Evolutionary conservation across 2,113 vertebrate species (phyloP).

Genomic region (Chunga burmeisteri): DNA sequence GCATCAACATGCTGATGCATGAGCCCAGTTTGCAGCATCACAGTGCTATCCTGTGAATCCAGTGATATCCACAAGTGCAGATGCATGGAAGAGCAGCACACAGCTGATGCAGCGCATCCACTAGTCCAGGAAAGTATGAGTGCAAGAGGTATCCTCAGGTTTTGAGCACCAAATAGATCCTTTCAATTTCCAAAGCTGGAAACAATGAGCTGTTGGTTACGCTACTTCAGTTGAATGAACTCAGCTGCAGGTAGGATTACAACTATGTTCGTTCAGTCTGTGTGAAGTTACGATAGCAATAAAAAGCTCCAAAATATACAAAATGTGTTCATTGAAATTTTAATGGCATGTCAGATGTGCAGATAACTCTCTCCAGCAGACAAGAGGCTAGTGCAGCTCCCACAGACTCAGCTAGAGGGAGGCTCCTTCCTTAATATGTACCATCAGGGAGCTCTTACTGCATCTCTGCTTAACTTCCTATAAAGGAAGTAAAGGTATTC

Average conservation of each 20-base stretch:
- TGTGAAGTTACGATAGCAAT: not conserved
- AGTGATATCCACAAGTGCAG: not conserved
- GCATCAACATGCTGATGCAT: no score
- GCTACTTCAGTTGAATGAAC: not conserved
- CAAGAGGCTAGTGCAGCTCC: not conserved
- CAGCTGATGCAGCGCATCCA: not conserved
- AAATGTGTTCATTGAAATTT: not conserved
- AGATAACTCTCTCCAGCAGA: not conserved
- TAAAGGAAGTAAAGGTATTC: not conserved
- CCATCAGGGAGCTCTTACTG: not conserved
- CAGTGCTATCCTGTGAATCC: not conserved
- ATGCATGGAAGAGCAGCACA: not conserved
- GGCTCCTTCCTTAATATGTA: not conserved
- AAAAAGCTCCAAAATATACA: not conserved
- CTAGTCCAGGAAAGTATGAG: not conserved
- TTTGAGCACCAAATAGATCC: not conserved
- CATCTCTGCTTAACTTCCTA: not conserved
- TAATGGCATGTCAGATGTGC: not conserved
- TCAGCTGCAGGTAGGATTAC: not conserved
- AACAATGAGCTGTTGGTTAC: rapidly evolving
- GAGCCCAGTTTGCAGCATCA: not conserved
- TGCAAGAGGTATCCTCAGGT: not conserved
- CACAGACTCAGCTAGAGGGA: conserved; percentile 4
- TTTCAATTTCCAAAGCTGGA: not conserved
- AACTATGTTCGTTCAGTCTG: not conserved